Evolutionary conservation across 2,797 vertebrate genomes (phyloP).

Genomic region (Chiroxiphia lanceolata): DNA sequence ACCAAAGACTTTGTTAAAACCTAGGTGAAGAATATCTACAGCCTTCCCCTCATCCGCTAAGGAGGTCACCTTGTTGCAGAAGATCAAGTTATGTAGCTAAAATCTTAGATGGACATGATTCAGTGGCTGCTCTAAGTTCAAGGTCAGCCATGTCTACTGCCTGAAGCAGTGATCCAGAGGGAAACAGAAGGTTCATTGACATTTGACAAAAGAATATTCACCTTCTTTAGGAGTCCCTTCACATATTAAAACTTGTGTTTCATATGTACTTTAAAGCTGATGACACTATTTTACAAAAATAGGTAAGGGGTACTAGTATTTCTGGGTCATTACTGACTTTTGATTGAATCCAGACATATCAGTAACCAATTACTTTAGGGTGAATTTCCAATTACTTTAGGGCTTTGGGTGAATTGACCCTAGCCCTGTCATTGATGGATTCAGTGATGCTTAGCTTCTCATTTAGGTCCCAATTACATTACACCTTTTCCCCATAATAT

Average conservation of each 20-base stretch:
- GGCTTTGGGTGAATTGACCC: neutral
- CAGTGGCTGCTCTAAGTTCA: neutral
- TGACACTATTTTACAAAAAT: neutral
- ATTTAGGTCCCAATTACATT: neutral
- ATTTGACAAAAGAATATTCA: neutral
- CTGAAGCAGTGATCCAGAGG: neutral
- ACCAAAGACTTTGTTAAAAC: neutral
- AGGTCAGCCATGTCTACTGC: neutral
- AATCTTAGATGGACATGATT: neutral
- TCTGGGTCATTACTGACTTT: neutral
- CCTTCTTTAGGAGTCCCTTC: neutral
- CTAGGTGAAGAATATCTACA: neutral
- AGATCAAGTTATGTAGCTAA: neutral
- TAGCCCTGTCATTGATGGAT: neutral
- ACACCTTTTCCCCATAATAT: neutral
- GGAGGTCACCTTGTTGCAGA: neutral
- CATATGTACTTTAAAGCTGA: neutral
- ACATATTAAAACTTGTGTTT: neutral
- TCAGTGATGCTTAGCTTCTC: neutral
- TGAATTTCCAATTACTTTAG: constrained; percentile 1
- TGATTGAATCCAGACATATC: neutral
- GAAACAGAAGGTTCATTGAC: neutral
- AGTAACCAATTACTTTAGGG: neutral
- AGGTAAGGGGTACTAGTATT: neutral
- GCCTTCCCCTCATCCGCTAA: neutral